A percentile compares a stretch with the other conserved stretches of the same genome.
phyloP scores from a whole-genome alignment of 2,888 invertebrate species.

The Ptilodon capucinus region DNA sequence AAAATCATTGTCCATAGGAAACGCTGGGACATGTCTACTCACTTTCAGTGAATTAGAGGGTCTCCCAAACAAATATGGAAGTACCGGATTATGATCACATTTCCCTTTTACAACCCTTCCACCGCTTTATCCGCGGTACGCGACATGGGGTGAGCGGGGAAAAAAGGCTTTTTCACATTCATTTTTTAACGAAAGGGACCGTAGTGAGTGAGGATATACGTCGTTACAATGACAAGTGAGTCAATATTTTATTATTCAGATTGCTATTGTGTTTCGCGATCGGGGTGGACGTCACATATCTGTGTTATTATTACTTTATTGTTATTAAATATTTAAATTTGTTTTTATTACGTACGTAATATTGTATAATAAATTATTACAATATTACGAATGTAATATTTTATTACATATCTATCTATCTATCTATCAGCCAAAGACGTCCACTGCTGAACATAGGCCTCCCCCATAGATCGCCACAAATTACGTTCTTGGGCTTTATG shows the following conservation, averaged over 20 bases:
- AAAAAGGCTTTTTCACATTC: slow-evolving; percentile 53
- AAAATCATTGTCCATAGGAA: slow-evolving; percentile 24
- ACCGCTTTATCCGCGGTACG: slow-evolving; percentile 57
- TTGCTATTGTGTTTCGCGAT: slow-evolving; percentile 41
- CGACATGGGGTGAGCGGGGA: slow-evolving; percentile 43
- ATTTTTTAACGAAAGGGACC: slow-evolving; percentile 59
- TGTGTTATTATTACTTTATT: slow-evolving; percentile 4
- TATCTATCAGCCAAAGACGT: no score
- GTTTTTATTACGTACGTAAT: no score
- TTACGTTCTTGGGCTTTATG: no score
- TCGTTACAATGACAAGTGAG: slow-evolving; percentile 50
- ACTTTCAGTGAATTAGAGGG: slow-evolving; percentile 38
- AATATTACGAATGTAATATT: no score
- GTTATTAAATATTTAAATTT: no score
- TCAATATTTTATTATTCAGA: slow-evolving; percentile 61
- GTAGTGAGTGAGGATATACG: slow-evolving; percentile 50
- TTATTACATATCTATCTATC: no score
- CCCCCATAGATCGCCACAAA: no score
- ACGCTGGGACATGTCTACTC: slow-evolving; percentile 31
- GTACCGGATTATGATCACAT: slow-evolving; percentile 69
- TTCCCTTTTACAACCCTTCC: slow-evolving; percentile 62
- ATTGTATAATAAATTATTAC: no score
- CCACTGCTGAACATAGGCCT: no score
- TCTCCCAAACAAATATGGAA: slow-evolving; percentile 64
- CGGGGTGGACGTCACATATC: slow-evolving; percentile 12